These are phyloP conservation scores for Copsychus sechellarum DNA, from an alignment of 2,113 vertebrate genomes.

Conservation along the genomic window DNA sequence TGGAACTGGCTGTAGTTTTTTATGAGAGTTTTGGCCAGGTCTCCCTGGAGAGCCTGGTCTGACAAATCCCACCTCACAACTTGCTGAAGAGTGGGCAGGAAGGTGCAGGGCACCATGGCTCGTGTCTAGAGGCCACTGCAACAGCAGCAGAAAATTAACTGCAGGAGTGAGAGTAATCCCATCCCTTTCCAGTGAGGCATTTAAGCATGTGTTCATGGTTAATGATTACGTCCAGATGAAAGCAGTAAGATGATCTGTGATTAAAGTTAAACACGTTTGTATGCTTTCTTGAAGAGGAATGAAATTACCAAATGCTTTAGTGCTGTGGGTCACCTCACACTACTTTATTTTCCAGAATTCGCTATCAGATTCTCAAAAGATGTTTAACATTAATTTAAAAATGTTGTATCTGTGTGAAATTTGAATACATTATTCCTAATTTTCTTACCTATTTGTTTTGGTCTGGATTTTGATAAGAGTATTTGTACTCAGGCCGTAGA, in stretches of 20 bases:
- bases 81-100: not conserved
- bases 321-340: not conserved
- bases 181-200: not conserved
- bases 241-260: not conserved
- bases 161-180: not conserved
- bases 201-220: constrained; percentile 1
- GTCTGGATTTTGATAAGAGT: not conserved
- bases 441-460: not conserved
- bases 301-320: not conserved
- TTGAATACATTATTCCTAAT: not conserved
- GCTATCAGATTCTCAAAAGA: not conserved
- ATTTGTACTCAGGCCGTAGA: not conserved
- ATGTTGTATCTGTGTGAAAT: not conserved
- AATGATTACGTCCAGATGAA: constrained; percentile 34
- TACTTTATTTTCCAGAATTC: not conserved
- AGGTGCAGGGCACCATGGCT: not conserved
- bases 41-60: not conserved
- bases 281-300: constrained; percentile 17
- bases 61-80: accelerated
- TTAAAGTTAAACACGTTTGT: constrained; percentile 51
- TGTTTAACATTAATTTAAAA: not conserved
- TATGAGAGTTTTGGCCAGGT: not conserved
- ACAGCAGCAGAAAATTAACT: not conserved
- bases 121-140: not conserved
- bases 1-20: not conserved